Conservation (phyloP, 2,888 invertebrate genomes). For the Melinaea menophilus region DNA sequence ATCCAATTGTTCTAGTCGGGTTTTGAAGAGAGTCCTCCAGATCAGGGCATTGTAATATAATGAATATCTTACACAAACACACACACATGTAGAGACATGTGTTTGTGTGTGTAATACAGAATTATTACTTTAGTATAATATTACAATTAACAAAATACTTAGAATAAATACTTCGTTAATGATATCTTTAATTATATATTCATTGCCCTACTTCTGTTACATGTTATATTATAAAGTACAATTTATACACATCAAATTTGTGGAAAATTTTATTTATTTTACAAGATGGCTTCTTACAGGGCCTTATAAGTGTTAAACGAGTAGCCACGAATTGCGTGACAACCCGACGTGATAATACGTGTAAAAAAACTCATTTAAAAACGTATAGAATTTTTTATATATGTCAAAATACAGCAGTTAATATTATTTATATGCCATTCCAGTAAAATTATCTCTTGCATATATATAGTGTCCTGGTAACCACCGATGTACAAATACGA, state of each 20-base stretch:
- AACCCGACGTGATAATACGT: neutral
- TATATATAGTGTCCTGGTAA: neutral
- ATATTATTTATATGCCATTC: neutral
- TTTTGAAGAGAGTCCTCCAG: too few species aligned
- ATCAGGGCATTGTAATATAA: too few species aligned
- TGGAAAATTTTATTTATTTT: neutral
- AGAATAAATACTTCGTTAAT: too few species aligned
- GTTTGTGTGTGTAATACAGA: too few species aligned
- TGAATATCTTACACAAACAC: too few species aligned
- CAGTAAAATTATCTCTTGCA: neutral
- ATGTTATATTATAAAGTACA: too few species aligned
- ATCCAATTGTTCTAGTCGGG: too few species aligned
- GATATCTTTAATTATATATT: too few species aligned
- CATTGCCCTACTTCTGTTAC: too few species aligned
- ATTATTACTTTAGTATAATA: too few species aligned
- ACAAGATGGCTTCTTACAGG: neutral
- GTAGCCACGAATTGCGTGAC: constrained; percentile 3
- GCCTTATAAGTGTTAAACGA: neutral
- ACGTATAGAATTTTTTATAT: neutral
- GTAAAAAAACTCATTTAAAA: neutral
- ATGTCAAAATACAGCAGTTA: neutral
- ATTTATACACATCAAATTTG: neutral
- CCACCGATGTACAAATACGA: neutral
- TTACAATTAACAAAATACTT: too few species aligned
- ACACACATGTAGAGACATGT: too few species aligned